Conservation (phyloP, 2,797 vertebrate species). For the Lates japonicus region DNA sequence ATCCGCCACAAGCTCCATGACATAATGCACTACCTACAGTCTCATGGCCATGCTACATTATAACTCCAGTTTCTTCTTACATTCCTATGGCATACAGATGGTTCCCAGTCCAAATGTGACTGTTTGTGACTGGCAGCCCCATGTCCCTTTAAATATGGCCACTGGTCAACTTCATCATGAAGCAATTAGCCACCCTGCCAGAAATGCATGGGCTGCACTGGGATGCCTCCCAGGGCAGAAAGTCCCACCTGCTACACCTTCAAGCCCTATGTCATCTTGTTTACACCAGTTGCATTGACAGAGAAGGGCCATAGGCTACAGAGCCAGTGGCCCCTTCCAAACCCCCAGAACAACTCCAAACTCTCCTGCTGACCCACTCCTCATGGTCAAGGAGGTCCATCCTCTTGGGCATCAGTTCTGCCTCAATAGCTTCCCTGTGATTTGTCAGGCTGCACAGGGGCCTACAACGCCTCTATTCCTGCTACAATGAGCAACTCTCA, state of each 20-base stretch:
- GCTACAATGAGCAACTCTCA: slow-evolving; percentile 58
- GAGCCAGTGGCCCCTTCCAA: slow-evolving; percentile 67
- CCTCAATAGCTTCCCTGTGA: slow-evolving; percentile 61
- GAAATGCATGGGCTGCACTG: slow-evolving; percentile 72
- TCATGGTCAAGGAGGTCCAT: slow-evolving; percentile 44
- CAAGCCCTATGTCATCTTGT: slow-evolving; percentile 72
- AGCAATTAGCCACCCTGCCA: slow-evolving; percentile 64
- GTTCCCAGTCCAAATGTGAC: slow-evolving; percentile 62
- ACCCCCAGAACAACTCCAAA: slow-evolving; percentile 73
- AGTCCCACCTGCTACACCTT: slow-evolving; percentile 72
- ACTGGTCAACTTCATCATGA: slow-evolving; percentile 72
- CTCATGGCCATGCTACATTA: slow-evolving; percentile 79
- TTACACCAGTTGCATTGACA: slow-evolving; percentile 73
- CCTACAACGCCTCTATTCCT: slow-evolving; percentile 51
- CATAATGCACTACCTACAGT: slow-evolving; percentile 89
- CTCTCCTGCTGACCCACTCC: slow-evolving; percentile 73
- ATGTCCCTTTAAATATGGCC: slow-evolving; percentile 74
- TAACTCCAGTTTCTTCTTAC: slow-evolving; percentile 59
- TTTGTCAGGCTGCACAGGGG: slow-evolving; percentile 56
- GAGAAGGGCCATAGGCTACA: slow-evolving; percentile 71
- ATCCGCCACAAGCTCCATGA: slow-evolving; percentile 89
- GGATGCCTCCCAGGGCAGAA: slow-evolving; percentile 63
- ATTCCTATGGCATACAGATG: slow-evolving; percentile 70
- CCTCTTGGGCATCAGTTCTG: slow-evolving; percentile 70
- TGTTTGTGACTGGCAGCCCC: slow-evolving; percentile 71